Conservation (phyloP, 2,888 invertebrate genomes). For the Caenorhabditis plicata region DNA sequence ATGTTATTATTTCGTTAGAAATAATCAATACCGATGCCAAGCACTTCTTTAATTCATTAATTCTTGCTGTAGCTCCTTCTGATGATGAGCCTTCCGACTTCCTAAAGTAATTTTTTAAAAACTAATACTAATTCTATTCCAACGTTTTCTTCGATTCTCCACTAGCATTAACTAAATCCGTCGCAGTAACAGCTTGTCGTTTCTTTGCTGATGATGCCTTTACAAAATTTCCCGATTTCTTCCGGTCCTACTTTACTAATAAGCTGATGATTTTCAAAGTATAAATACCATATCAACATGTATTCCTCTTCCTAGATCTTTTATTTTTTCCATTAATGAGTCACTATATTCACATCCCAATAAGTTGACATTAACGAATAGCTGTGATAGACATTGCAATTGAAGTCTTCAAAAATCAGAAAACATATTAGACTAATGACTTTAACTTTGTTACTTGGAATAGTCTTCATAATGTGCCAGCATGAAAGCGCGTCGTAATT, state of each 20-base stretch:
- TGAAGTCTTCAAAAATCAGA: slow-evolving; percentile 28
- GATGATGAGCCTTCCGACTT: neutral
- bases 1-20: neutral
- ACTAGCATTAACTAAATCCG: slow-evolving; percentile 15
- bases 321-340: slow-evolving; percentile 33
- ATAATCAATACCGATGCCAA: slow-evolving; percentile 7
- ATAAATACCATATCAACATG: slow-evolving; percentile 8
- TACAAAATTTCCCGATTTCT: slow-evolving; percentile 22
- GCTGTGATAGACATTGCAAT: slow-evolving; percentile 40
- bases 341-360: slow-evolving; percentile 43
- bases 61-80: slow-evolving; percentile 3
- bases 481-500: slow-evolving; percentile 37
- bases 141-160: slow-evolving; percentile 1
- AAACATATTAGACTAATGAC: neutral
- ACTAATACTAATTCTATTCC: neutral
- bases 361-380: slow-evolving; percentile 43
- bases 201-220: slow-evolving; percentile 32
- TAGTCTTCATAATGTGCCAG: slow-evolving; percentile 39
- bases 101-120: neutral
- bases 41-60: slow-evolving; percentile 12
- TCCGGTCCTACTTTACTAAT: slow-evolving; percentile 10
- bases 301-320: slow-evolving; percentile 37
- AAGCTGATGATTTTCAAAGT: neutral
- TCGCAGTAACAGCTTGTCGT: slow-evolving; percentile 19
- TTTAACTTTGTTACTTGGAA: slow-evolving; percentile 15